Evolutionary conservation across 2,797 vertebrate species (phyloP), one percentile per base, ranked within the genome.

Genomic region (Borostomias antarcticus): DNA sequence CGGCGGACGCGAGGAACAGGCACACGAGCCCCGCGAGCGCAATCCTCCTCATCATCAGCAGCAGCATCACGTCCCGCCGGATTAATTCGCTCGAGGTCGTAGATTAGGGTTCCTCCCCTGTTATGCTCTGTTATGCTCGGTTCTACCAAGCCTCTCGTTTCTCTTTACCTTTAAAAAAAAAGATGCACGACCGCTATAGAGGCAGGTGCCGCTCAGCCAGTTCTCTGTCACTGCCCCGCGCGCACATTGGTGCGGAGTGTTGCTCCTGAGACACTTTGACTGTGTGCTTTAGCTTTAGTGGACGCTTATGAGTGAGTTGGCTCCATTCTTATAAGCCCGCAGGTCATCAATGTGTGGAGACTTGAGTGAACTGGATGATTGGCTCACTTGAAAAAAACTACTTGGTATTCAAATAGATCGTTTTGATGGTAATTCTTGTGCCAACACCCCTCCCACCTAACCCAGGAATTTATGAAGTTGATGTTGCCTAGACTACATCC

Each of bases 201-300:
- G 85, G 85, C 92, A 90, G 92, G 92, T 93, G 92, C 85, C 88
- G 89, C 83, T 81, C 81, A 77, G 89, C 86, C 89, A 86, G 86
- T 53, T 86, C 84, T 82, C 82, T 84, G 28, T 15, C 58, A 17
- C 47, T 60, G 28, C 35, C 15, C 28, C 40, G 40, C 35, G n/a
- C 30, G 28, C 52, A 67, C 53, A 51, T 47, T 26, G 52, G 48
- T 54, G 30, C 57, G 23, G 28, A 29, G 48, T 52, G 30, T 8
- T 15, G 47, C 47, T 51, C 15, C n/a, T 15, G 40, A 54, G 40
- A n/a, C 29, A 9, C 26, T 56, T 30, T 26, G 35, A 45, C 23
- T 2, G 1, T 58, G 33, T 45, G 40, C 40, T 17, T 15, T n/a
- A 13, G 40, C 40, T 13, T 45, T 45, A 45, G 40, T 45, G 40